A percentile compares a stretch with the other conserved stretches of the same genome.
phyloP scores from a whole-genome alignment of 2,113 vertebrate genomes.

The Dromaius novaehollandiae region DNA sequence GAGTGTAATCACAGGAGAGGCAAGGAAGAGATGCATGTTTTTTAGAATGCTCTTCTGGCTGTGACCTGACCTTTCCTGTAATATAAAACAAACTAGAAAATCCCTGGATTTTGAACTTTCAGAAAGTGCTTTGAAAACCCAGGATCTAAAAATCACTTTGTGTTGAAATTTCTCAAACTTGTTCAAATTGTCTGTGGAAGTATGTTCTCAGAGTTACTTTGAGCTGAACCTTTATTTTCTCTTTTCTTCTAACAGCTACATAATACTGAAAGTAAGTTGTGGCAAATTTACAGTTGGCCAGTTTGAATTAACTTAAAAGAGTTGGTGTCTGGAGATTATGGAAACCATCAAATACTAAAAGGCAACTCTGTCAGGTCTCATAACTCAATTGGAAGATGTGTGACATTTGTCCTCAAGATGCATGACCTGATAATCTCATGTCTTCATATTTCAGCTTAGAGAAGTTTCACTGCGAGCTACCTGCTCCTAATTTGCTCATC shows the following conservation, averaged over 20 bases:
- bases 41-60: background rate
- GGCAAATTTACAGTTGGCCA: background rate
- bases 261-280: background rate
- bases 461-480: background rate
- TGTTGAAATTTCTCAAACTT: background rate
- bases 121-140: background rate
- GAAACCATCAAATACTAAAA: background rate
- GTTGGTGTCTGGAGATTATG: background rate
- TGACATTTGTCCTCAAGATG: background rate
- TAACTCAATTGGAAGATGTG: background rate
- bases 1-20: background rate
- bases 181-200: background rate
- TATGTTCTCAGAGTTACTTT: background rate
- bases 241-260: background rate
- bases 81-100: background rate
- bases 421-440: background rate
- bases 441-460: background rate
- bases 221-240: background rate
- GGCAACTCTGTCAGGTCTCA: background rate
- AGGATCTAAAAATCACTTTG: background rate
- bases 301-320: constrained; percentile 1
- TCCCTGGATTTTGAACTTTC: background rate
- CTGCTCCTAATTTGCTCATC: background rate
- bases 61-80: background rate
- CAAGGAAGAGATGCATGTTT: background rate